phyloP scores from a whole-genome alignment of 1,140 invertebrate genomes.

The Drosophila kanapiae region DNA sequence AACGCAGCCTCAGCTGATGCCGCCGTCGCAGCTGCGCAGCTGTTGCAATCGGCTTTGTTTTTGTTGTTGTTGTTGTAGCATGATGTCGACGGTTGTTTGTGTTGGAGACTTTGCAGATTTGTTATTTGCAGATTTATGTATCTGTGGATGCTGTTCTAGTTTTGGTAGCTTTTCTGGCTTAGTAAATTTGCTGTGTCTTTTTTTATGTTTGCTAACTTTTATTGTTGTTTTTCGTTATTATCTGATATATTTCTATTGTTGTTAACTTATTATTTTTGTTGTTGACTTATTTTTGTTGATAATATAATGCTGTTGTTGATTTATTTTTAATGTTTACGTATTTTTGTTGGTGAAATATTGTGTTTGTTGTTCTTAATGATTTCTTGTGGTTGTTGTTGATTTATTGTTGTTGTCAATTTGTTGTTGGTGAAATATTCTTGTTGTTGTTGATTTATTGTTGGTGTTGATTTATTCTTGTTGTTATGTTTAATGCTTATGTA shows the following conservation, averaged over 20 bases:
- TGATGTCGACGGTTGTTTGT: slow-evolving; percentile 5
- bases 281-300: not conserved
- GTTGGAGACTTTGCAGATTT: not conserved
- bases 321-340: not conserved
- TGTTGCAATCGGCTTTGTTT: slow-evolving; percentile 59
- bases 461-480: not conserved
- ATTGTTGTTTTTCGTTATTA: not conserved
- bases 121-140: not conserved
- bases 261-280: not conserved
- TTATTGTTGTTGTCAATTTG: not conserved
- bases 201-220: not conserved
- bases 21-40: slow-evolving; percentile 69
- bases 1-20: slow-evolving; percentile 39
- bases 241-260: not conserved
- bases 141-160: not conserved
- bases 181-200: not conserved
- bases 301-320: not conserved
- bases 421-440: not conserved
- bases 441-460: not conserved
- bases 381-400: not conserved
- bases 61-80: slow-evolving; percentile 7
- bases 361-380: slow-evolving; percentile 13
- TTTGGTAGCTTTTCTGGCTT: not conserved
- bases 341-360: not conserved
- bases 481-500: no score